These are phyloP conservation scores for Centropus unirufus DNA, from an alignment of 2,113 vertebrate species.

Conservation along the genomic window DNA sequence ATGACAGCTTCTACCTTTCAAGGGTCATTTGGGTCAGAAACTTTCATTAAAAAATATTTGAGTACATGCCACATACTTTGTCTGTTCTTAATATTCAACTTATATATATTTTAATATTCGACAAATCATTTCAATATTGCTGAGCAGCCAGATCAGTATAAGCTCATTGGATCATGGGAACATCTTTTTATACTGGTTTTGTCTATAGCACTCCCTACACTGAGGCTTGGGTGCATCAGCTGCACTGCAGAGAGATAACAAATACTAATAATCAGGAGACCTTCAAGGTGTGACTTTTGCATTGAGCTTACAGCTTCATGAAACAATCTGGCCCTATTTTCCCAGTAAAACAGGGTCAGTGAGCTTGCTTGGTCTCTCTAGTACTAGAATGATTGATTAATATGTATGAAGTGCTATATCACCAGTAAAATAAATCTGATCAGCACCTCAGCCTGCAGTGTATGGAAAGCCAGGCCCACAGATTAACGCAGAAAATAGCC, in stretches of 20 bases:
- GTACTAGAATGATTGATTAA: not conserved
- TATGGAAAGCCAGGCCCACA: not conserved
- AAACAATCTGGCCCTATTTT: not conserved
- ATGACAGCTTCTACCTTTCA: conserved; percentile 54
- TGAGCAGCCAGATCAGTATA: conserved; percentile 20
- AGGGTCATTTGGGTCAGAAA: conserved; percentile 38
- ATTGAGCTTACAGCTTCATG: not conserved
- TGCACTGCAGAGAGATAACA: not conserved
- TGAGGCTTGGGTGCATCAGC: not conserved
- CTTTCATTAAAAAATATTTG: conserved; percentile 71
- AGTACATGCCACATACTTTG: conserved; percentile 41
- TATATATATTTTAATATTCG: conserved; percentile 29
- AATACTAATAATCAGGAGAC: not conserved
- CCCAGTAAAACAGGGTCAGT: not conserved
- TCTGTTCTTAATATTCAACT: conserved; percentile 37
- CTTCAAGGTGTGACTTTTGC: not conserved
- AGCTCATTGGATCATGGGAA: conserved; percentile 9
- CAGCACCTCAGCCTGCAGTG: not conserved
- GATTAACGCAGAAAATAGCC: not conserved
- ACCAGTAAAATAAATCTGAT: not conserved
- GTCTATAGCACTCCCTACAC: conserved; percentile 6
- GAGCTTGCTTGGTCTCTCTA: fast-evolving
- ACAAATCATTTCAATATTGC: conserved; percentile 48
- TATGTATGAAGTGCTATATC: not conserved
- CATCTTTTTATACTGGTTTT: conserved; percentile 19